These are phyloP conservation scores for Ligdia adustata DNA, from an alignment of 2,888 invertebrate species.

Conservation along the genomic window DNA sequence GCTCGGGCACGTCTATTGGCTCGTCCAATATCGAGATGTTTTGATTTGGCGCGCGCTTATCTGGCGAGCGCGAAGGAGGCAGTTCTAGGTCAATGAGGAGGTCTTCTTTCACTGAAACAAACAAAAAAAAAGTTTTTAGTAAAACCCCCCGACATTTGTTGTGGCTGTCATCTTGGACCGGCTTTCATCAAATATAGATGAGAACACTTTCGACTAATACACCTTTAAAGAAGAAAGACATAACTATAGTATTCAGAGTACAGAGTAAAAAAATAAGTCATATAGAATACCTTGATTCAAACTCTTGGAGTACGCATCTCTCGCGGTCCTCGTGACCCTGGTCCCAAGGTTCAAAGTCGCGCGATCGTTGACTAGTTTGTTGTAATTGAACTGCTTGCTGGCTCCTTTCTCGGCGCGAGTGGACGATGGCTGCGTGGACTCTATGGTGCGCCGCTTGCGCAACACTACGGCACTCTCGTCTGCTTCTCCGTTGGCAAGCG, in stretches of 20 bases:
- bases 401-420: slow-evolving; percentile 67
- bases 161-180: too few relatives aligned
- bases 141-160: too few relatives aligned
- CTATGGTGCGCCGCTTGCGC: slow-evolving; percentile 73
- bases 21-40: slow-evolving; percentile 86
- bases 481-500: slow-evolving; percentile 45
- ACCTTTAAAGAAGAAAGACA: too few relatives aligned
- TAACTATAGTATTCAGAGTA: too few relatives aligned
- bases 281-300: slow-evolving; percentile 68
- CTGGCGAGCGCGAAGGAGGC: slow-evolving; percentile 78
- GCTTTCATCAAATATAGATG: too few relatives aligned
- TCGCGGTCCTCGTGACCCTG: slow-evolving; percentile 50
- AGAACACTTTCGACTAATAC: too few relatives aligned
- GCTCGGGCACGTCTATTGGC: slow-evolving; percentile 88
- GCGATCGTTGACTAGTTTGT: slow-evolving; percentile 90
- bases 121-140: too few relatives aligned
- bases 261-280: too few relatives aligned
- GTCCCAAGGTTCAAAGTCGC: slow-evolving; percentile 42
- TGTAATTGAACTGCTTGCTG: slow-evolving; percentile 91
- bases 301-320: slow-evolving; percentile 64
- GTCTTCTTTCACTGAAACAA: slow-evolving; percentile 83
- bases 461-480: slow-evolving; percentile 60
- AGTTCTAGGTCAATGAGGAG: slow-evolving; percentile 88
- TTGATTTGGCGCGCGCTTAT: slow-evolving; percentile 45
- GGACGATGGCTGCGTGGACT: slow-evolving; percentile 68